Base-by-base conservation (phyloP, 23 tunicate genomes). In the Diplosoma virens region DNA sequence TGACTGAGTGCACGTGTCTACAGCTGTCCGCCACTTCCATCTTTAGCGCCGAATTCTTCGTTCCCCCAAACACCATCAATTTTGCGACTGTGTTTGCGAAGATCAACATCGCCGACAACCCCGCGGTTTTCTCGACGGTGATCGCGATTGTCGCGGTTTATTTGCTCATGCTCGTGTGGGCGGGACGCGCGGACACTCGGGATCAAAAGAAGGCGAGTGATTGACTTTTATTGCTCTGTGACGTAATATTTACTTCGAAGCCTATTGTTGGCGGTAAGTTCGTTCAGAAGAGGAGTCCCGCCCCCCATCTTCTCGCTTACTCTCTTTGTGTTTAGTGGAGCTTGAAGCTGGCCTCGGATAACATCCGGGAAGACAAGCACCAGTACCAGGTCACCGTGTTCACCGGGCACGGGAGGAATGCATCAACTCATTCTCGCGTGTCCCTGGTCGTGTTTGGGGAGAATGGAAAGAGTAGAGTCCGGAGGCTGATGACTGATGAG, bases 31-130 rank as follows among this genome's bases (percentile, higher is more conserved):
- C 94, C 37, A 84, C 94, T 14, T 81, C 92, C 28, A 89, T 94
- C 22, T 94, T 94, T 86, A 87, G 95, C 46, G 95, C 99, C 24
- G 95, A 94, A 79, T 94, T 94, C 30, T 94, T 94, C 48, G 99
- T 94, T 30, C 99, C 99, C 20, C 99, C 95, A 20, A 94, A 94
- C 80, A 94, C 94, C 27, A 94, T 94, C 71, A 80, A 94, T 37
- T 94, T 94, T 60, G 87, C 95, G 32, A 94, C 99, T 4, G 94
- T 94, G 60, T 94, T 86, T 65, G 90, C 95, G 2, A 94, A 94
- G 37, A 70, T 94, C 20, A 64, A 88, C 53, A 94, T 94, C 47
- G 89, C 90, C 18, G 94, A 88, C 77, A 94, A 94, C 68, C 95
- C 99, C 1, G 99, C 95, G 0, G 99, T 94, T 56, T 94, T 94